Conservation (phyloP, 2,113 vertebrate species). For the Morone chrysops region DNA sequence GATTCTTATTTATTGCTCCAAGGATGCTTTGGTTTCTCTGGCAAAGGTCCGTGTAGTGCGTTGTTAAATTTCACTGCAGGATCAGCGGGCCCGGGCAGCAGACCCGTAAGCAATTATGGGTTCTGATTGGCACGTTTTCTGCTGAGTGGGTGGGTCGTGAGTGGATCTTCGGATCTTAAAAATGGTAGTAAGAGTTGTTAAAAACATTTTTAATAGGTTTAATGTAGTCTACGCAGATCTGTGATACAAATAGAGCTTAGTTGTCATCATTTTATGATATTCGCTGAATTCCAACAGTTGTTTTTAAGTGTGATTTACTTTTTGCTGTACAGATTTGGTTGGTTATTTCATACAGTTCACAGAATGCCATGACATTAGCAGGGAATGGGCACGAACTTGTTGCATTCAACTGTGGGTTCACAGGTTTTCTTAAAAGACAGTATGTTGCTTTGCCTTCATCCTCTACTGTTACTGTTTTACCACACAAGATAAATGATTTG, state of each 20-base stretch:
- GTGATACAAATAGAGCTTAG: background rate
- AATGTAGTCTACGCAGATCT: background rate
- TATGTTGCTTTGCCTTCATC: background rate
- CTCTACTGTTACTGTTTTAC: background rate
- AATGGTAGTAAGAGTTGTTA: background rate
- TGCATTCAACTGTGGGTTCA: background rate
- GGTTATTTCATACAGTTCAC: background rate
- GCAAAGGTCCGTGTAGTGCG: background rate
- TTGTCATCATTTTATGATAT: background rate
- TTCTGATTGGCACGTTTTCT: background rate
- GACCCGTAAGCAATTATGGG: background rate
- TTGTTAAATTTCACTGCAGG: background rate
- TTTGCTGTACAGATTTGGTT: background rate
- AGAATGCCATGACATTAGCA: background rate
- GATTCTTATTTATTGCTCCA: conserved; percentile 12
- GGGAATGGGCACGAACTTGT: background rate
- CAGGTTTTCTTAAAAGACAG: background rate
- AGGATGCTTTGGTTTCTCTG: conserved; percentile 14
- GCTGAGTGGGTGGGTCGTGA: background rate
- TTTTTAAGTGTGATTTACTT: background rate
- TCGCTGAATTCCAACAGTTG: background rate
- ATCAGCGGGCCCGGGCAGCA: background rate
- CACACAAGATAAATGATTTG: background rate
- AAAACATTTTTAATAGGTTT: background rate
- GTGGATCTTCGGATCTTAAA: background rate